A percentile compares a stretch with the other conserved stretches of the same genome.
These are phyloP conservation scores for Myotis findleyi DNA, from an alignment of 2,797 vertebrate genomes.

Conservation along the genomic window DNA sequence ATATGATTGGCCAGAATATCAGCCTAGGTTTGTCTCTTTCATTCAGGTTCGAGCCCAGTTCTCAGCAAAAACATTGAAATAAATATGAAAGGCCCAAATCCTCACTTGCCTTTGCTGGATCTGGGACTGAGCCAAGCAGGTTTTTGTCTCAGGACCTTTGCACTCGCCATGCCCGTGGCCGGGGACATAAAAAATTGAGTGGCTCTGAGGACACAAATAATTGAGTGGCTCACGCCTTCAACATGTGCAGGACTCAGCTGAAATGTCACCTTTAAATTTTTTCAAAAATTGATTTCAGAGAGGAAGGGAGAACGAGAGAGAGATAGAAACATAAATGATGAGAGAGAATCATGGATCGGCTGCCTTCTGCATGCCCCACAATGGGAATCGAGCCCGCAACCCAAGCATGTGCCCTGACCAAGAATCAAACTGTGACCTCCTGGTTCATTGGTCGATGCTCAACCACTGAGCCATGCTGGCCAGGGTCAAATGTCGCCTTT, in stretches of 20 bases:
- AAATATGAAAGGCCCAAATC: not conserved
- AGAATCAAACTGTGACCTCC: too few species aligned
- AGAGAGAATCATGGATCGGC: too few species aligned
- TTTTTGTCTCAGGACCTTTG: conserved; percentile 37
- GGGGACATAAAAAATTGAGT: not conserved
- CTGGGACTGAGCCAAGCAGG: not conserved
- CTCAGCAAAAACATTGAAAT: not conserved
- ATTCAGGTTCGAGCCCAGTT: not conserved
- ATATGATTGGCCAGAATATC: not conserved
- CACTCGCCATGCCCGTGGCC: not conserved
- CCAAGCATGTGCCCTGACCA: too few species aligned
- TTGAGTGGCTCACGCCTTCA: not conserved
- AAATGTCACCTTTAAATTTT: not conserved
- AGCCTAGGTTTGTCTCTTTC: not conserved
- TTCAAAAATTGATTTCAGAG: too few species aligned
- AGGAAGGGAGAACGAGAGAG: too few species aligned
- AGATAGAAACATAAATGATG: too few species aligned
- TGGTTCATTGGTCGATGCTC: too few species aligned
- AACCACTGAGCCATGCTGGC: too few species aligned
- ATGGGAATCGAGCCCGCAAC: too few species aligned
- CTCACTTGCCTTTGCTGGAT: not conserved
- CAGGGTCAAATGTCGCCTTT: not conserved
- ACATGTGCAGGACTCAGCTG: not conserved
- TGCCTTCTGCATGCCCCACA: too few species aligned
- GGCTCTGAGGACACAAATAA: not conserved